Conservation (phyloP, 1,140 invertebrate genomes). For the Drosophila kanapiae region DNA sequence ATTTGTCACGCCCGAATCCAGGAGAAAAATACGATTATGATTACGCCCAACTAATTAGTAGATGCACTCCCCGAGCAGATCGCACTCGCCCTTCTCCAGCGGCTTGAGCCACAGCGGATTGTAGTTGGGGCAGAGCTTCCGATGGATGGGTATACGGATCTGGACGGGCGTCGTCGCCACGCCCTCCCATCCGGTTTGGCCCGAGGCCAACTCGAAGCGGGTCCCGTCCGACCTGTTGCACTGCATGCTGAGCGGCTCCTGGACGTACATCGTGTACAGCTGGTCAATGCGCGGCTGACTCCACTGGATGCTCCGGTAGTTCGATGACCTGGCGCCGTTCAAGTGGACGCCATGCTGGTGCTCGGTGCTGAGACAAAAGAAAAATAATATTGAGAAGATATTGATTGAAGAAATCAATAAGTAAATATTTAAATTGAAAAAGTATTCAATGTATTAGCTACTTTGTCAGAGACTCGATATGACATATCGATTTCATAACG, state of each 20-base stretch:
- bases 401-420: background rate
- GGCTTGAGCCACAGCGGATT: conserved; percentile 84
- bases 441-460: too few species aligned
- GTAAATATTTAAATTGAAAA: too few species aligned
- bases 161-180: conserved; percentile 76
- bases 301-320: conserved; percentile 95
- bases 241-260: conserved; percentile 96
- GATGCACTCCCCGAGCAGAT: conserved; percentile 84
- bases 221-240: conserved; percentile 96
- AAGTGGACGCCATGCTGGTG: conserved; percentile 85
- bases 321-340: conserved; percentile 87
- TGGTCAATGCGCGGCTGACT: conserved; percentile 90
- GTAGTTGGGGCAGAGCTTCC: conserved; percentile 84
- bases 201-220: conserved; percentile 87
- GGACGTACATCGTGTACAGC: conserved; percentile 92
- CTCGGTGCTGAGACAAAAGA: conserved; percentile 78
- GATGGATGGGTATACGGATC: conserved; percentile 82
- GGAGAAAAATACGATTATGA: conserved; percentile 1
- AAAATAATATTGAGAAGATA: background rate
- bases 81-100: conserved; percentile 81
- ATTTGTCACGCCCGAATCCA: conserved; percentile 18
- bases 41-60: conserved; percentile 60
- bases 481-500: too few species aligned
- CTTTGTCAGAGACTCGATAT: too few species aligned
- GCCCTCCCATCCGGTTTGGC: conserved; percentile 72